These are phyloP conservation scores for Eretmocerus hayati DNA, from an alignment of 2,888 invertebrate species.

Conservation along the genomic window DNA sequence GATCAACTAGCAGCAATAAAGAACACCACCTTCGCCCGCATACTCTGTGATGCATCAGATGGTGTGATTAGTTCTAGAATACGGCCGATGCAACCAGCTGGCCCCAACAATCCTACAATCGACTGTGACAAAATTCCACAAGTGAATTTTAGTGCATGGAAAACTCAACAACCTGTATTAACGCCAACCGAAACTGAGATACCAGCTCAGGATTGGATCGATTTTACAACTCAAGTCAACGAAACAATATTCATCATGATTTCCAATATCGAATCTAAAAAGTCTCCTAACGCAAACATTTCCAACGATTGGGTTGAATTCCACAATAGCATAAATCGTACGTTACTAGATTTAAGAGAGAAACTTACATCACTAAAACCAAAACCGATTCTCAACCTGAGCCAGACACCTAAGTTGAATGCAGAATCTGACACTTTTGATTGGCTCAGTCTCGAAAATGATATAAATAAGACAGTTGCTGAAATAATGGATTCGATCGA, in stretches of 20 bases:
- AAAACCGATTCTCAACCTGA: conserved; percentile 1
- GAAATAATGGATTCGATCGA: conserved; percentile 27
- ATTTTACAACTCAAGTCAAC: conserved; percentile 26
- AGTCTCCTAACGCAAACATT: conserved; percentile 13
- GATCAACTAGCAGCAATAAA: conserved; percentile 77
- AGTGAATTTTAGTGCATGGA: conserved; percentile 56
- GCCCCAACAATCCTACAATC: conserved; percentile 56
- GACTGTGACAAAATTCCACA: conserved; percentile 58
- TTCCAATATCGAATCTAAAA: conserved; percentile 20
- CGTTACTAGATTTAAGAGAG: conserved; percentile 6
- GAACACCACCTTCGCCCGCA: conserved; percentile 63
- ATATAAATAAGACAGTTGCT: conserved; percentile 27
- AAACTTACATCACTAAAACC: conserved; percentile 8
- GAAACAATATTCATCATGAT: conserved; percentile 28
- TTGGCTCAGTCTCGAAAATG: conserved; percentile 8
- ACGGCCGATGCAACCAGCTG: conserved; percentile 62
- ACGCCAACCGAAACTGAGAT: background rate
- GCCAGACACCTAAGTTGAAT: background rate
- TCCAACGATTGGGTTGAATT: conserved; percentile 26
- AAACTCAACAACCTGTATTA: conserved; percentile 13
- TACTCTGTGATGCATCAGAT: conserved; percentile 74
- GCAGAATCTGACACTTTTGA: background rate
- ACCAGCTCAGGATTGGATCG: conserved; percentile 9
- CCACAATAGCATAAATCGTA: conserved; percentile 5
- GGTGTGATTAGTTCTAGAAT: conserved; percentile 58